Evolutionary conservation across 2,113 vertebrate species (phyloP).

Genomic region (Lagenorhynchus albirostris): DNA sequence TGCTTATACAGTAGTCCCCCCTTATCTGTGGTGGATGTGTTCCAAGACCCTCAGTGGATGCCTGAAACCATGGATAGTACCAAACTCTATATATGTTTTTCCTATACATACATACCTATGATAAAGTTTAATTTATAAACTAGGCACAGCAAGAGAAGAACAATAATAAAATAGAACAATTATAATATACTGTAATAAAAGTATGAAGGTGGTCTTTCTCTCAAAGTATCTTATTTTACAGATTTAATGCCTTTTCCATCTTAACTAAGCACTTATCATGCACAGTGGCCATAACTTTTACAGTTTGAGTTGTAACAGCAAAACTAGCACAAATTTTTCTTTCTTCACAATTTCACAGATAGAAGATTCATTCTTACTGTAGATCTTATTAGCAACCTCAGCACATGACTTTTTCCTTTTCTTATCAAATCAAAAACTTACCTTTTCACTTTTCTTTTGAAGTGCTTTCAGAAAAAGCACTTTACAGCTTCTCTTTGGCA

Average conservation of each 20-base stretch:
- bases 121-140: background rate
- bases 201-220: background rate
- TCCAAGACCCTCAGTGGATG: background rate
- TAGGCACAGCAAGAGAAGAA: background rate
- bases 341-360: background rate
- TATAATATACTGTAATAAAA: background rate
- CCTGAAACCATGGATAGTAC: background rate
- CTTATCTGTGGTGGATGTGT: accelerated
- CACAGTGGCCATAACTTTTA: background rate
- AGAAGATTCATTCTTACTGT: background rate
- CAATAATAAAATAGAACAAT: background rate
- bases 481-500: background rate
- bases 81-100: background rate
- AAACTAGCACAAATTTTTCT: background rate
- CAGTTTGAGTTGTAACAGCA: background rate
- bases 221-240: background rate
- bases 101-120: background rate
- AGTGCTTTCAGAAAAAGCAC: background rate
- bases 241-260: background rate
- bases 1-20: background rate
- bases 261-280: background rate
- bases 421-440: background rate
- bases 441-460: background rate
- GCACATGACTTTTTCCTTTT: background rate
- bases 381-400: background rate